Conservation (phyloP, 2,113 vertebrate genomes). For the Hemibagrus wyckioides region DNA sequence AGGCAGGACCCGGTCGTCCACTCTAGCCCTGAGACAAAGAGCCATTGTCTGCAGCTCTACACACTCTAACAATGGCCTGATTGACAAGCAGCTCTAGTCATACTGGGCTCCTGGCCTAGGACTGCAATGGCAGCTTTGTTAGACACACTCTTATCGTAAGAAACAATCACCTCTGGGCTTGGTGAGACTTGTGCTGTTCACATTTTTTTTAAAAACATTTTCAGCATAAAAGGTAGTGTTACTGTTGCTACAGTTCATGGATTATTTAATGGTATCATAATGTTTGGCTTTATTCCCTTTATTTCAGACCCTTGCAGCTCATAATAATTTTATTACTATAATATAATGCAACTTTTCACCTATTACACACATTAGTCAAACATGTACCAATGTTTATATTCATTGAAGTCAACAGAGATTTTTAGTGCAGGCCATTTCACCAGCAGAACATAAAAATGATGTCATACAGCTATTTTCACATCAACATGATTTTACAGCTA, state of each 20-base stretch:
- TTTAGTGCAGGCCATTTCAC: neutral
- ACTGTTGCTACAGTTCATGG: neutral
- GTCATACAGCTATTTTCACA: neutral
- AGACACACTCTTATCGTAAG: slow-evolving; percentile 64
- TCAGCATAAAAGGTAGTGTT: neutral
- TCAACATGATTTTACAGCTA: neutral
- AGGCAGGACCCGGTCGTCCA: slow-evolving; percentile 53
- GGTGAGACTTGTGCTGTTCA: slow-evolving; percentile 36
- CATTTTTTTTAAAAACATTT: neutral
- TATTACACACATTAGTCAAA: neutral
- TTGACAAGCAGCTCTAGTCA: slow-evolving; percentile 60
- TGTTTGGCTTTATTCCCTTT: neutral
- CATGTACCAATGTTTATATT: neutral
- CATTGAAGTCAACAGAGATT: neutral
- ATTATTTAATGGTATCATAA: slow-evolving; percentile 8
- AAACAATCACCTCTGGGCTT: slow-evolving; percentile 66
- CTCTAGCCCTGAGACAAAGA: slow-evolving; percentile 60
- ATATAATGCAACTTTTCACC: neutral
- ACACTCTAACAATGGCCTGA: slow-evolving; percentile 62
- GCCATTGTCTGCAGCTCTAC: slow-evolving; percentile 59
- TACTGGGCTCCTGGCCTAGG: slow-evolving; percentile 53
- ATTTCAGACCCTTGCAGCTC: neutral
- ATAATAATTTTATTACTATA: neutral
- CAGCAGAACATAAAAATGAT: neutral
- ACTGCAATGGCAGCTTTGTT: slow-evolving; percentile 73